Base-by-base conservation (phyloP, 2,888 invertebrate genomes). In the Cantharis rustica region DNA sequence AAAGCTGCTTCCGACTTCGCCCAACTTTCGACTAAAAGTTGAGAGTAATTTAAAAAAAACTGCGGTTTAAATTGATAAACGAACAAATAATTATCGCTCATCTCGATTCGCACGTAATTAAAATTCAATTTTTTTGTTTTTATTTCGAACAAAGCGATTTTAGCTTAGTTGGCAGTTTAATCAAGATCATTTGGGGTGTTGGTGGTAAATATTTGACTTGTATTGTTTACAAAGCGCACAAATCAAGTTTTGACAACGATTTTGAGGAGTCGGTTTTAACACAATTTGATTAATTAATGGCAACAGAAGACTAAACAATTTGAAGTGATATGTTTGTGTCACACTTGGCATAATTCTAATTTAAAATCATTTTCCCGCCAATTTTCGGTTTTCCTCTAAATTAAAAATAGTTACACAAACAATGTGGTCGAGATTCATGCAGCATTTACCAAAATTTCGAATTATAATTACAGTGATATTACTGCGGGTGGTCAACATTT, bases 241-340 rank as follows among this genome's bases (percentile, higher is more conserved):
- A 77, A 77, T 77, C 74, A 72, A 77, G 74, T 74, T 69, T 69
- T 64, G 63, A 71, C 27, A 61, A 63, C 62, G 69, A 75, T 64
- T 77, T 74, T 72, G 69, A 71, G 69, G 74, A 69, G 72, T 68
- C 66, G 73, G 71, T 79, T 80, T 76, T 80, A 81, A 81, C 79
- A 79, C 80, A 79, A 81, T 78, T 79, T 80, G 79, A 82, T 83
- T 83, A 83, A 82, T 82, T 83, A 82, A 82, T 82, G 79, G 83
- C 79, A 82, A 83, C 80, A 81, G 82, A 79, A 82, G 75, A 77
- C 80, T 80, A 82, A 82, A 82, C 82, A 81, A 77, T 72, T 74
- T 72, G 79, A 80, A 82, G 83, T 82, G 83, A 83, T 83, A 83
- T 82, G 82, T 83, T 83, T 82, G 81, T 82, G 64, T 17, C 79